Percentiles rank a stretch among this genome's conserved stretches.
Evolutionary conservation across 2,113 vertebrate species (phyloP).

Genomic region (Hippopotamus amphibius): DNA sequence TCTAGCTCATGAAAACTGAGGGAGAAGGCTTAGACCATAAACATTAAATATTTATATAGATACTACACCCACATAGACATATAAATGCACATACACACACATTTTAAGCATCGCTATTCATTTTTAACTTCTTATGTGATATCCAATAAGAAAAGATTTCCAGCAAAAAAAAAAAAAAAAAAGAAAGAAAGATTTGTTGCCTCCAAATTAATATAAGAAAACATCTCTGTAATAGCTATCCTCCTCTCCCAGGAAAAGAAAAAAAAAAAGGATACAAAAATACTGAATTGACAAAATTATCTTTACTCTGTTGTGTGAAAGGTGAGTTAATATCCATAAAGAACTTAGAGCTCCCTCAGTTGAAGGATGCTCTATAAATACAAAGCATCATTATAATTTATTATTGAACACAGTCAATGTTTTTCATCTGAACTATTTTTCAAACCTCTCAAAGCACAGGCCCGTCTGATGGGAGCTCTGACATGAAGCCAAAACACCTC

Average conservation of each 20-base stretch:
- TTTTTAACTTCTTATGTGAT: conserved; percentile 69
- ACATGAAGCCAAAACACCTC: not conserved
- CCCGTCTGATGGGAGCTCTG: conserved; percentile 34
- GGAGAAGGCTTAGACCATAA: conserved; percentile 69
- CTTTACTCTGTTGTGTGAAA: conserved; percentile 18
- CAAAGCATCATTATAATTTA: conserved; percentile 66
- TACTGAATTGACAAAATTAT: conserved; percentile 48
- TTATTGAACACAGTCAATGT: conserved; percentile 59
- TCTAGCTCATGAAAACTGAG: conserved; percentile 71
- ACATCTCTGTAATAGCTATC: not conserved
- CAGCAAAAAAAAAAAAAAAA: not conserved
- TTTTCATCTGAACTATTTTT: conserved; percentile 54
- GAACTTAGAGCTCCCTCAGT: not conserved
- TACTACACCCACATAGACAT: not conserved
- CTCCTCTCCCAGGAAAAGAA: not conserved
- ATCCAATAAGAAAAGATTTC: conserved; percentile 56
- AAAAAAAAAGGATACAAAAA: not conserved
- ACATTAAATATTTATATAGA: conserved; percentile 82
- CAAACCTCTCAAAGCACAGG: not conserved
- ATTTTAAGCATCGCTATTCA: conserved; percentile 15
- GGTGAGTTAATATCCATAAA: conserved; percentile 47
- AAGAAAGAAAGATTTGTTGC: conserved; percentile 49
- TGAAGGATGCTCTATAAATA: conserved; percentile 59
- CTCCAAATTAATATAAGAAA: conserved; percentile 65
- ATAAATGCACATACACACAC: conserved; percentile 49